These are phyloP conservation scores for Spialia ferax DNA, from an alignment of 2,888 invertebrate genomes.

Conservation along the genomic window DNA sequence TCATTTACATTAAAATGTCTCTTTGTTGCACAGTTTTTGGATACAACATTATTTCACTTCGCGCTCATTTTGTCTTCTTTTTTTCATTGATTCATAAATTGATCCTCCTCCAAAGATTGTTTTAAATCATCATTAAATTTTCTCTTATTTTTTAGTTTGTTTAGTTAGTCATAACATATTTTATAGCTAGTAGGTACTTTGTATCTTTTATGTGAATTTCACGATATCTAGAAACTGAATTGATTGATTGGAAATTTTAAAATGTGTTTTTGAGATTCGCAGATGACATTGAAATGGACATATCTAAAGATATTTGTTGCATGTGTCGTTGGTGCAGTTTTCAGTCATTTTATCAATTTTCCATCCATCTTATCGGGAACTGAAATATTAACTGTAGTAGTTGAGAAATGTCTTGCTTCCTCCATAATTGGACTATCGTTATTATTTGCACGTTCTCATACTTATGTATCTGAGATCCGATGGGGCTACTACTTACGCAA, in stretches of 20 bases:
- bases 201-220: not conserved
- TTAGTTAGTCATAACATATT: too few species aligned
- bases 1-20: too few species aligned
- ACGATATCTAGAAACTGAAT: not conserved
- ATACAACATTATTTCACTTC: not conserved
- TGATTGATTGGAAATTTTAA: not conserved
- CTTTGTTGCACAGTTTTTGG: not conserved
- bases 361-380: not conserved
- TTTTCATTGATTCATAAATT: too few species aligned
- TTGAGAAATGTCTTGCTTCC: not conserved
- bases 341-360: not conserved
- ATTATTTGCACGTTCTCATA: constrained; percentile 57
- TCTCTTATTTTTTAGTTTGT: too few species aligned
- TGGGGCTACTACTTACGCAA: constrained; percentile 61
- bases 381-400: not conserved
- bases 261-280: too few species aligned
- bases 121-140: too few species aligned
- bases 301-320: not conserved
- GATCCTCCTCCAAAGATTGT: too few species aligned
- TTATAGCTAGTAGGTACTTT: too few species aligned
- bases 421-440: constrained; percentile 32
- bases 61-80: not conserved
- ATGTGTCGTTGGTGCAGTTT: not conserved
- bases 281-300: not conserved
- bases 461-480: constrained; percentile 57